phyloP scores from a whole-genome alignment of 2,113 vertebrate genomes.

The Damaliscus lunatus region DNA sequence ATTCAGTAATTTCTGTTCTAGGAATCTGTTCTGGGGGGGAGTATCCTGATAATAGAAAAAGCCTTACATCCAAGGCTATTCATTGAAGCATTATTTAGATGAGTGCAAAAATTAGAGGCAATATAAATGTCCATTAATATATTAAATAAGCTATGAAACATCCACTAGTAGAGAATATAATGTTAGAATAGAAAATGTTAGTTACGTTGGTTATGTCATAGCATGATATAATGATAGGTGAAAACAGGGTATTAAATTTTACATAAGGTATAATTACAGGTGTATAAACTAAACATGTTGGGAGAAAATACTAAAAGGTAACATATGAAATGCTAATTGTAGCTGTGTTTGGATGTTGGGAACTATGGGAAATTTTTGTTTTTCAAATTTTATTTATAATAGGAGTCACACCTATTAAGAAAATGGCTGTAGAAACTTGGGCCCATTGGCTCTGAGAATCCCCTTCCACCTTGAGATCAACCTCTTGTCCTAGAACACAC shows the following conservation, averaged over 20 bases:
- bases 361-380: constrained; percentile 22
- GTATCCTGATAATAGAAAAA: background rate
- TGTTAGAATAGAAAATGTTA: background rate
- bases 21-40: background rate
- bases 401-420: background rate
- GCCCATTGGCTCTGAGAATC: background rate
- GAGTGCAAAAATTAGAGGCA: background rate
- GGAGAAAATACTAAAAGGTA: background rate
- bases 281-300: background rate
- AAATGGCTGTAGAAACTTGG: background rate
- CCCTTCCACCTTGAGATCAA: background rate
- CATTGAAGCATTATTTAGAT: background rate
- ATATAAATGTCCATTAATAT: background rate
- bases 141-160: constrained; percentile 19
- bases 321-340: background rate
- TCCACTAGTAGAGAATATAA: background rate
- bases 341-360: background rate
- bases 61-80: background rate
- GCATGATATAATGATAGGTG: background rate
- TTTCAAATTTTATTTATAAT: constrained; percentile 35
- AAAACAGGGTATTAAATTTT: constrained; percentile 33
- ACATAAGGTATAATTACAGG: background rate
- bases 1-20: background rate
- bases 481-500: background rate
- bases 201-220: background rate